phyloP scores from a whole-genome alignment of 2,888 invertebrate genomes.

The Pseudococcus longispinus region DNA sequence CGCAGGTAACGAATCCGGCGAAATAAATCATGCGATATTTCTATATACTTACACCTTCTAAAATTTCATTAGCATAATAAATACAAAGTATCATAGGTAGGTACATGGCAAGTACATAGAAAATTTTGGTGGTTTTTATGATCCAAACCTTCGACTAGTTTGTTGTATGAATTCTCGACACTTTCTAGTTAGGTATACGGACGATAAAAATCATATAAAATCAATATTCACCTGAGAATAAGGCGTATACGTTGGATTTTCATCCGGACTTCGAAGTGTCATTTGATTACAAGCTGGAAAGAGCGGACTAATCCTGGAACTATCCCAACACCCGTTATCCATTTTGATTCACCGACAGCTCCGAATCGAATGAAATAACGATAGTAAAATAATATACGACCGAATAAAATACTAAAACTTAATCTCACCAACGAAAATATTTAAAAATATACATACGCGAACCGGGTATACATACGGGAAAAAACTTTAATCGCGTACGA shows the following conservation, averaged over 20 bases:
- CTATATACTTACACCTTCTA: too few species aligned
- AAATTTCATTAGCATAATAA: too few species aligned
- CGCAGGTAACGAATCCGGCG: too few species aligned
- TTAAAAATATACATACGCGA: neutral
- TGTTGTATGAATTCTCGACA: neutral
- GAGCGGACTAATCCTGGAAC: conserved; percentile 43
- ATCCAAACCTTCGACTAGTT: neutral
- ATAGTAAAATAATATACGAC: neutral
- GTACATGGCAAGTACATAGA: too few species aligned
- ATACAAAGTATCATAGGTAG: too few species aligned
- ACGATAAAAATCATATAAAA: neutral
- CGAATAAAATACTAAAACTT: neutral
- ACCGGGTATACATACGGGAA: neutral
- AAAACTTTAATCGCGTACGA: neutral
- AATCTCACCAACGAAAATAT: neutral
- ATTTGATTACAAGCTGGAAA: conserved; percentile 35
- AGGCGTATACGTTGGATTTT: conserved; percentile 21
- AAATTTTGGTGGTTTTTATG: too few species aligned
- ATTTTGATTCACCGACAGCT: neutral
- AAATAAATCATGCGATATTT: too few species aligned
- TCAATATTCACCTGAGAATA: conserved; percentile 36
- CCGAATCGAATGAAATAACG: neutral
- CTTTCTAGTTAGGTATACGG: neutral
- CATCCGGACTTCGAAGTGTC: conserved; percentile 18
- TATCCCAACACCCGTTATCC: conserved; percentile 51